phyloP scores from a whole-genome alignment of 2,113 vertebrate species.

The Dipodomys stephensi region DNA sequence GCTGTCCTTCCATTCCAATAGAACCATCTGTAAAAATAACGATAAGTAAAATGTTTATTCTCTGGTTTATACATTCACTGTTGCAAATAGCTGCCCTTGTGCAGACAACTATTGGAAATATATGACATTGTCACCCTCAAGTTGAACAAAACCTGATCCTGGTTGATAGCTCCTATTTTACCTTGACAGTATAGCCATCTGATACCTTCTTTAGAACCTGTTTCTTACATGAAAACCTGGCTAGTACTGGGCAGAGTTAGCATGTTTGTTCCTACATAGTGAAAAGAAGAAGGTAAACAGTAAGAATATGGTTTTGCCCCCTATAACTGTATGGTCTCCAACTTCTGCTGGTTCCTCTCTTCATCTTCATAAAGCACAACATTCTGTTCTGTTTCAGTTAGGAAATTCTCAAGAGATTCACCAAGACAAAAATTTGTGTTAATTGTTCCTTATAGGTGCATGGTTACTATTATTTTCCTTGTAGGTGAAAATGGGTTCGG shows the following conservation, averaged over 20 bases:
- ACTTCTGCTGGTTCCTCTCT: accelerated
- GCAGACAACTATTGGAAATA: not conserved
- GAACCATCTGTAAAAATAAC: not conserved
- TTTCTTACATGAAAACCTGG: not conserved
- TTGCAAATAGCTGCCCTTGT: not conserved
- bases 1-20: not conserved
- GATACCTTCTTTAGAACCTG: not conserved
- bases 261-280: not conserved
- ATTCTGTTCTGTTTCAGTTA: not conserved
- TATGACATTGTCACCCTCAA: not conserved
- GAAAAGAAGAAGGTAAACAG: not conserved
- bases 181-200: not conserved
- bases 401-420: not conserved
- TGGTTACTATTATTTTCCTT: not conserved
- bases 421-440: not conserved
- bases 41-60: not conserved
- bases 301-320: not conserved
- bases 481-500: not conserved
- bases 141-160: not conserved
- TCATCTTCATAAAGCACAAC: not conserved
- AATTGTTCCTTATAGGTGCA: not conserved
- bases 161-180: not conserved
- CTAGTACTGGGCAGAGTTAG: not conserved
- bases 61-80: not conserved
- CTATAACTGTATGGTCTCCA: no score